Base-by-base conservation (phyloP, 2,113 vertebrate species). In the Lepus americanus region DNA sequence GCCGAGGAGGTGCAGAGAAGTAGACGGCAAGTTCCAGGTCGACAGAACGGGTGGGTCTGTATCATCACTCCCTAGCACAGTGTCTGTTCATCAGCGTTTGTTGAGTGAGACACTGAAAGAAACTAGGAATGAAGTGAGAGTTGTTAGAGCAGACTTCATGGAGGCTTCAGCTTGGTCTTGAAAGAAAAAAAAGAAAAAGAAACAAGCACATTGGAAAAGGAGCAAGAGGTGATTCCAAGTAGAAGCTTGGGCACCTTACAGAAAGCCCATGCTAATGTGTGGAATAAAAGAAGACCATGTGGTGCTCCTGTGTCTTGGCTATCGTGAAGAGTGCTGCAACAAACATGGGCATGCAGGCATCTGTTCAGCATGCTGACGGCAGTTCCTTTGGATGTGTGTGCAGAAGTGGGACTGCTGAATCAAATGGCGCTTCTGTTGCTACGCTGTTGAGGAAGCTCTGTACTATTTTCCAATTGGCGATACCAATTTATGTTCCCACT, bases 281-380 rank as follows among this genome's bases (percentile, higher is more conserved):
- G 16, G 12, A 85, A 94, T 39, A 85, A 74, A 73, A 86, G 20
- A 77, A 66, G 77, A 77, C 55, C 14, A 59, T 59, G 55, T 59
- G 14, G 55, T 59, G 55, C 20, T 59, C 4, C 55, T 59, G 55
- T 59, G 6, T 59, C 55, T 59, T 59, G 55, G 17, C 55, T 59
- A 59, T 19, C 20, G 13, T 16, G 55, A 20, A 59, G 14, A 16
- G 19, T 59, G 55, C 55, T 59, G 16, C 55, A 16, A 59, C 4
- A 59, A 59, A 14, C 55, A 59, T 59, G 55, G 19, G 55, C 55
- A 59, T 59, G 55, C 19, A 59, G 55, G 55, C 55, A 59, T 59
- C 55, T 20, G 55, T 59, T 59, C 55, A 59, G 13, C 4, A 20
- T 59, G 6, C 55, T 59, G 55, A 59, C 4, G 14, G 20, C 55